Conservation (phyloP, 1,140 invertebrate species). For the Ladona fulva region DNA sequence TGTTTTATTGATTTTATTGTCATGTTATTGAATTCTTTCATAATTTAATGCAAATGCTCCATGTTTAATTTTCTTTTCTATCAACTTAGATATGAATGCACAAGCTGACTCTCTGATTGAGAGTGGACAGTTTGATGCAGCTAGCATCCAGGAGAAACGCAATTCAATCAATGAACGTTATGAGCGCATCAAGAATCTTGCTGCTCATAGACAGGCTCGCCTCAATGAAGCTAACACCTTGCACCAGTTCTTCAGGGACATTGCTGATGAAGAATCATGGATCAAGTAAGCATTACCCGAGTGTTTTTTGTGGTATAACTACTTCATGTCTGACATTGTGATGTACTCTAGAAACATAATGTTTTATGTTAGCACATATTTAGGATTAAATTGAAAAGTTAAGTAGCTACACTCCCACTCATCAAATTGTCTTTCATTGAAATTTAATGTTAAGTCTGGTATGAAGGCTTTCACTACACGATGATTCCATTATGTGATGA, state of each 20-base stretch:
- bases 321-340: too few species aligned
- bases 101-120: conserved; percentile 91
- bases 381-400: too few species aligned
- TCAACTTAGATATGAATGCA: conserved; percentile 69
- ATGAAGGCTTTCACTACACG: too few species aligned
- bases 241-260: conserved; percentile 98
- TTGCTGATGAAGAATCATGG: conserved; percentile 99
- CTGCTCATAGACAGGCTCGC: conserved; percentile 80
- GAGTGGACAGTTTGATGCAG: conserved; percentile 88
- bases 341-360: too few species aligned
- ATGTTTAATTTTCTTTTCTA: neutral
- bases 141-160: conserved; percentile 85
- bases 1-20: too few species aligned
- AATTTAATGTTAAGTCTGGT: too few species aligned
- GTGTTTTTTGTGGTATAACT: too few species aligned
- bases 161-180: conserved; percentile 91
- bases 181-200: conserved; percentile 84
- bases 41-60: neutral
- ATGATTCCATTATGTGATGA: too few species aligned
- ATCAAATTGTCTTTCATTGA: too few species aligned
- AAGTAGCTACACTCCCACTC: too few species aligned
- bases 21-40: neutral
- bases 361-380: too few species aligned
- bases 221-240: conserved; percentile 93
- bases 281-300: conserved; percentile 85